Base-by-base conservation (phyloP, 2,113 vertebrate species). In the Tapirus terrestris region DNA sequence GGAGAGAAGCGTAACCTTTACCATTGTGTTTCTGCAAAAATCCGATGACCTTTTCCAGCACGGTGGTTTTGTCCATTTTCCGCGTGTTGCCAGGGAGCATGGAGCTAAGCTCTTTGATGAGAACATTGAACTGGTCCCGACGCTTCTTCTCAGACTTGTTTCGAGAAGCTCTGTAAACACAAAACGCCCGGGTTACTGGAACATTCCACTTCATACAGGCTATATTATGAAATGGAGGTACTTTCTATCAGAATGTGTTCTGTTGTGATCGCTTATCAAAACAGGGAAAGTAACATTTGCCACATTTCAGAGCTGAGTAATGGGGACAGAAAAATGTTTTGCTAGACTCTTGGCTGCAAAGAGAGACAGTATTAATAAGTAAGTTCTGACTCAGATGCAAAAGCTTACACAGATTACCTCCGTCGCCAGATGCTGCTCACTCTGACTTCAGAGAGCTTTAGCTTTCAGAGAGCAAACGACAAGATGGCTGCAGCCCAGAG, bases 61-160 rank as follows among this genome's bases (percentile, higher is more conserved):
- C 99, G 17, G 99, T 99, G 58, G 99, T 99, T 98, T 99, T 99
- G 98, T 99, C 99, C 99, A 99, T 99, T 98, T 99, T 99, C 70
- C 98, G 98, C 0, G 98, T 98, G 97, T 99, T 99, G 86, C 99
- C 99, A 56, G 99, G 99, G 97, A 99, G 98, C 99, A 99, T 99
- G 96, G 99, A 99, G 97, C 99, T 99, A 83, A 99, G 99, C 94
- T 99, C 99, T 97, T 99, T 99, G 98, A 99, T 99, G 96, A 99
- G 99, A 94, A 99, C 98, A 98, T 99, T 99, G 98, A 99, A 99
- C 97, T 99, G 99, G 97, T 99, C 99, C 0, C 99, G 99, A 88
- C 99, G 99, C 94, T 99, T 99, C 98, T 99, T 99, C 98, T 99
- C 99, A 98, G 99, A 99, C 98, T 99, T 99, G 97, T 99, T 99